Percentiles rank a stretch among this genome's conserved stretches.
These are phyloP conservation scores for Anguilla japonica DNA, from an alignment of 2,113 vertebrate genomes.

Conservation along the genomic window DNA sequence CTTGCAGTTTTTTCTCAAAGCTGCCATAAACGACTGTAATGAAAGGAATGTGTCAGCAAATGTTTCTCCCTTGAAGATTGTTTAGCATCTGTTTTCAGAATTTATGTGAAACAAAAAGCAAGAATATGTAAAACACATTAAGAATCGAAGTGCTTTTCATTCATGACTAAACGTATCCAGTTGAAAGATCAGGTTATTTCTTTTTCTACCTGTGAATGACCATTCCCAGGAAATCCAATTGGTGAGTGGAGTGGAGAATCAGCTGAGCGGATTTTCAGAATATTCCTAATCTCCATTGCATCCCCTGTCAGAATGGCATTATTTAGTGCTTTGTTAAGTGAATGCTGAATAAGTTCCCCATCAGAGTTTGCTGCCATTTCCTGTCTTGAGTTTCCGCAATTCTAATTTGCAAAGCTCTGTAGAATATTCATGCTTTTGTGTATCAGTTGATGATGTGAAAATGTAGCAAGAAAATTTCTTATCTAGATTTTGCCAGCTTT, in stretches of 20 bases:
- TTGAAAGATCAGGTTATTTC: background rate
- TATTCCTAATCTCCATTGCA: background rate
- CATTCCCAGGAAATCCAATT: background rate
- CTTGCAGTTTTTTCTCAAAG: too few relatives aligned
- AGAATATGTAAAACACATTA: too few relatives aligned
- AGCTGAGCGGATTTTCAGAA: background rate
- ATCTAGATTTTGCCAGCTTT: slow-evolving; percentile 9
- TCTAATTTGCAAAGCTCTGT: background rate
- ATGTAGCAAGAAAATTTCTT: background rate
- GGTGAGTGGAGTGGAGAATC: background rate
- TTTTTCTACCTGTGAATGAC: slow-evolving; percentile 1
- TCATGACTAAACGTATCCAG: background rate
- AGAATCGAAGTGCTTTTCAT: too few relatives aligned
- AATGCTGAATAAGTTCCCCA: background rate
- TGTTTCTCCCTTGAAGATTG: too few relatives aligned
- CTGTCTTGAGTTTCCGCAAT: background rate
- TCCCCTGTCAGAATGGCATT: background rate
- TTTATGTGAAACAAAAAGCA: too few relatives aligned
- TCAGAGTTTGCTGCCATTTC: background rate
- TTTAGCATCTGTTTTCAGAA: too few relatives aligned
- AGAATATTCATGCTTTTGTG: background rate
- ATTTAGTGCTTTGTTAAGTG: background rate
- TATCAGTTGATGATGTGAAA: background rate
- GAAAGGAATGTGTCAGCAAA: too few relatives aligned
- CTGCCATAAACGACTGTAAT: too few relatives aligned